Evolutionary conservation across 2,888 invertebrate genomes (phyloP).

Genomic region (Euclidia mi): DNA sequence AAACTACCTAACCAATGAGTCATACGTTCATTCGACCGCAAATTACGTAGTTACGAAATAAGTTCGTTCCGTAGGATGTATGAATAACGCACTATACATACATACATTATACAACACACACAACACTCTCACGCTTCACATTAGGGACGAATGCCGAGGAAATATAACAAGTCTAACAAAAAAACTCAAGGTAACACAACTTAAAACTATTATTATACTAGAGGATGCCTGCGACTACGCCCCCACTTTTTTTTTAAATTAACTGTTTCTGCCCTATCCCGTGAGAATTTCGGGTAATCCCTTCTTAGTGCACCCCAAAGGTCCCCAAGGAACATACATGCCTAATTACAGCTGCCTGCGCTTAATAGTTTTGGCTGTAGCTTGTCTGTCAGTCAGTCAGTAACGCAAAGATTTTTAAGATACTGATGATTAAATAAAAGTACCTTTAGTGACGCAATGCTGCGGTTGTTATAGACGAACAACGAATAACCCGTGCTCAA

Average conservation of each 20-base stretch:
- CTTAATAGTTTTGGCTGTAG: too few species aligned
- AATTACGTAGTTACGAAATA: conserved; percentile 61
- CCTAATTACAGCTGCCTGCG: too few species aligned
- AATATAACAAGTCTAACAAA: conserved; percentile 19
- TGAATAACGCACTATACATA: conserved; percentile 25
- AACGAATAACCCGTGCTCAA: conserved; percentile 7
- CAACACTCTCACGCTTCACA: conserved; percentile 34
- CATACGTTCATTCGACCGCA: conserved; percentile 53
- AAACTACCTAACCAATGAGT: conserved; percentile 39
- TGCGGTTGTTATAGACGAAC: conserved; percentile 4
- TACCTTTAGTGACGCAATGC: conserved; percentile 2
- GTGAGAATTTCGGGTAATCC: too few species aligned
- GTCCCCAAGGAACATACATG: too few species aligned
- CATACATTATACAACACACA: too few species aligned
- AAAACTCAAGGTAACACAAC: conserved; percentile 15
- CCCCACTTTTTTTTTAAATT: too few species aligned
- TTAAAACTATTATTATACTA: conserved; percentile 1
- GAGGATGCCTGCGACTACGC: too few species aligned
- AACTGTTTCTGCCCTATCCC: too few species aligned
- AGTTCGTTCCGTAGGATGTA: conserved; percentile 19
- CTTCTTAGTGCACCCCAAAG: too few species aligned
- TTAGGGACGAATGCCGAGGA: conserved; percentile 36
- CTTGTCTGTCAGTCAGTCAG: too few species aligned
- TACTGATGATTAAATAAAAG: too few species aligned
- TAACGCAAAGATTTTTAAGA: too few species aligned